Conservation (phyloP, 1,140 invertebrate species). For the Procambarus clarkii region DNA sequence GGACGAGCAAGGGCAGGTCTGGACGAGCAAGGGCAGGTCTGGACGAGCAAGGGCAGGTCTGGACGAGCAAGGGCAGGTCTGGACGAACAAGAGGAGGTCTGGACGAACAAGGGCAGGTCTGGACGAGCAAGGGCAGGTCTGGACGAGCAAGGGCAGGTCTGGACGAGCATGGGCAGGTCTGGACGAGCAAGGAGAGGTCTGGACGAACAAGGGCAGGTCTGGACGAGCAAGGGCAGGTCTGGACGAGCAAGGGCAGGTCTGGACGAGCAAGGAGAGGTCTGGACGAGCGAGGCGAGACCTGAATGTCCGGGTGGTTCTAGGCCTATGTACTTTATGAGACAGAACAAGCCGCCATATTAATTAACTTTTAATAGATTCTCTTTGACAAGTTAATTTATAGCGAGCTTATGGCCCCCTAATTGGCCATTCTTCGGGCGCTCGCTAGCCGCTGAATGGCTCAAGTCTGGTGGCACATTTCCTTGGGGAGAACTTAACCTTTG, state of each 20-base stretch:
- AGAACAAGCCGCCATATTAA: background rate
- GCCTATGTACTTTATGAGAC: too few species aligned
- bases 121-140: background rate
- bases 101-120: background rate
- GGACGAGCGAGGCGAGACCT: background rate
- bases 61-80: background rate
- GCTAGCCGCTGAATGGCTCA: background rate
- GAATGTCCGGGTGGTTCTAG: background rate
- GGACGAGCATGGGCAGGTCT: background rate
- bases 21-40: background rate
- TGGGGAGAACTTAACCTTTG: background rate
- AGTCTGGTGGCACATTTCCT: too few species aligned
- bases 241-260: background rate
- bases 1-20: background rate
- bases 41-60: too few species aligned
- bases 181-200: background rate
- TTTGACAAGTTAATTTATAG: slow-evolving; percentile 18
- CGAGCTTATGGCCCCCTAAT: slow-evolving; percentile 1
- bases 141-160: too few species aligned
- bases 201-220: background rate
- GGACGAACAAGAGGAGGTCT: background rate
- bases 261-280: background rate
- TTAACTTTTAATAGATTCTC: slow-evolving; percentile 21
- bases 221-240: background rate
- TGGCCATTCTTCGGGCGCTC: background rate